Evolutionary conservation across 2,797 vertebrate genomes (phyloP), one percentile per base, ranked within the genome.

Genomic region (Thamnophis elegans): DNA sequence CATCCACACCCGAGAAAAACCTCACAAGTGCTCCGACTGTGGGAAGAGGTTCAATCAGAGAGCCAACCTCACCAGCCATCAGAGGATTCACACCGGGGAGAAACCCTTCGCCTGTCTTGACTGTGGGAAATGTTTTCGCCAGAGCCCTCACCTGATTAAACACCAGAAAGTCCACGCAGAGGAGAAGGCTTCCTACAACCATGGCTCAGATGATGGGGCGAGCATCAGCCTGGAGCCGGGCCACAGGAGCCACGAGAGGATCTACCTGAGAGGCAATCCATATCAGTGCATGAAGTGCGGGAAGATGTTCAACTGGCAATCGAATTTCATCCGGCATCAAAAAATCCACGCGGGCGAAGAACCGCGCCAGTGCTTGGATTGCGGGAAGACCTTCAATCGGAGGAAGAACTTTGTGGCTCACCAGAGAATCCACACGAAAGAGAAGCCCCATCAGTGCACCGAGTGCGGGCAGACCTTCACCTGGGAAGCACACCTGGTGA

Each of bases 201-300:
- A 28, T 62, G 60, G 98, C 95, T 96, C 93, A 85, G 89, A 98
- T 53, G 98, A 98, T 91, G 97, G 95, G 2, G 95, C 92, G 32
- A 93, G 91, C 22, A 94, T 95, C 91, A 93, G 91, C 91, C 95
- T 95, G 7, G 96, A 95, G 26, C 95, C 92, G 65, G 94, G 95
- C 8, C 95, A 94, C 60, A 92, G 94, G 68, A 90, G 91, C 54
- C 98, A 98, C 93, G 97, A 98, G 78, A 97, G 98, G 14, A 93
- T 97, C 68, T 98, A 98, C 96, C 98, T 98, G 0, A 98, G 98
- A 51, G 95, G 96, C 54, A 94, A 94, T 28, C 95, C 94, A 0
- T 94, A 94, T 18, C 26, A 94, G 12, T 96, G 96, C 93, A 88
- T 88, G 42, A 93, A 95, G 18, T 97, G 97, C 89, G 95, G 94